These are phyloP conservation scores for Axinella damicornis DNA, from an alignment of 37 sponge, comb jelly and placozoan genomes.

Conservation along the genomic window DNA sequence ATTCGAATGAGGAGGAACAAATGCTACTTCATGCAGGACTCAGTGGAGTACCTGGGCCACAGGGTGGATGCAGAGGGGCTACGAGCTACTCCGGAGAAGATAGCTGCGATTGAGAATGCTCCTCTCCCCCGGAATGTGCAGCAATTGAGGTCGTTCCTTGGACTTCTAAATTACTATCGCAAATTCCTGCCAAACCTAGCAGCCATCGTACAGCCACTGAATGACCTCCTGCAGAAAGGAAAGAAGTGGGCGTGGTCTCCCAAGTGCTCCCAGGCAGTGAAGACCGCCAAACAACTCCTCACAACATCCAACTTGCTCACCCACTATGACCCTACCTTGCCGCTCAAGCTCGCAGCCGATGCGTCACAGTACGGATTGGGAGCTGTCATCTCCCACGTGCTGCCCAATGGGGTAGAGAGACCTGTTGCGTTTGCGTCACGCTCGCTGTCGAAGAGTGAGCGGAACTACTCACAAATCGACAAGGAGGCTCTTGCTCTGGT, in stretches of 20 bases:
- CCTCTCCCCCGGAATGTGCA: not conserved
- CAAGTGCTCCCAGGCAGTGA: not conserved
- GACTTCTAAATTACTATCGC: conserved; percentile 4
- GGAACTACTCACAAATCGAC: conserved; percentile 37
- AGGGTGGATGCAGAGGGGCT: conserved; percentile 5
- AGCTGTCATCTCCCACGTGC: conserved; percentile 40
- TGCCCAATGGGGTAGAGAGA: conserved; percentile 31
- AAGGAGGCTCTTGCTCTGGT: conserved; percentile 49
- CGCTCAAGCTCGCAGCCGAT: not conserved
- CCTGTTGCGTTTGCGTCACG: conserved; percentile 46
- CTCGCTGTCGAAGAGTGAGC: conserved; percentile 27
- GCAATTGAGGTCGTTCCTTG: no score
- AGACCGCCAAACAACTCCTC: not conserved
- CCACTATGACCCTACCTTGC: not conserved
- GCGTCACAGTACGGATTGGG: conserved; percentile 22
- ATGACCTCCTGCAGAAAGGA: not conserved
- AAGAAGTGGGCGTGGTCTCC: not conserved
- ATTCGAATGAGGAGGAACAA: not conserved
- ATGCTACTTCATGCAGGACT: not conserved
- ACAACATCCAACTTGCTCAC: not conserved
- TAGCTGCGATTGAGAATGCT: not conserved
- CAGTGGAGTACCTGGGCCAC: conserved; percentile 27
- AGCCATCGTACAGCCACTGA: conserved; percentile 12
- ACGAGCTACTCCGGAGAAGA: conserved; percentile 1
- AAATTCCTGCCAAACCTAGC: conserved; percentile 22